Evolutionary conservation across 1,140 invertebrate species (phyloP), one percentile per base, ranked within the genome.

Genomic region (Brachionus sp.): DNA sequence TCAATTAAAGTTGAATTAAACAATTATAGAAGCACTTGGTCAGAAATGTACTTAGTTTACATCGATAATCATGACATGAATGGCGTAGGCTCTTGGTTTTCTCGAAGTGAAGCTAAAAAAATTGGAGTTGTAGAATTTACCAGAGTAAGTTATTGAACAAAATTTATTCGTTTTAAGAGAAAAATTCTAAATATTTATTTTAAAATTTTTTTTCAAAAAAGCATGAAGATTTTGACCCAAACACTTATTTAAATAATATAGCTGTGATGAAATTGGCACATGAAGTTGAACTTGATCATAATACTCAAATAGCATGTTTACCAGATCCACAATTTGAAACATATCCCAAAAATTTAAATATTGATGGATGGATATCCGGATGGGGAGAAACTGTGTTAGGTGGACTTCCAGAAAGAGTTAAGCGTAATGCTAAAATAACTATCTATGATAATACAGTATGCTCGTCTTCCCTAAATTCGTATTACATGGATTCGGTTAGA

Each of bases 281-380:
- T 75, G 39, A 44, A 75, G 42, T 75, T 12, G 42, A 50, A 46
- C 7, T 75, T 7, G 42, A 75, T 75, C 37, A 75, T 46, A 29
- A 46, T 25, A 75, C 70, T 4, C 70, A 75, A 75, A 23, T 75
- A 29, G 70, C 70, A 13, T 75, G 70, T 46, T 46, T 75, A 29
- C 70, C 70, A 12, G 70, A 75, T 46, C 70, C 42, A 46, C 7
- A 46, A 4, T 12, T 46, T 9, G 70, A 75, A 25, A 35, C 19
- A 23, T 75, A 75, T 46, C 70, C 70, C 5, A 3, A 0, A 12
- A 46, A 12, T 46, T 42, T 46, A 9, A 75, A 75, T n/a, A 23
- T 46, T 12, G 70, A 75, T 12, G 70, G 19, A 13, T 75, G 70
- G 70, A 75, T 75, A 19, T 6, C 19, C 13, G 70, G 70, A 25